Evolutionary conservation across 2,888 invertebrate genomes (phyloP).

Genomic region (Hyposoter didymator): DNA sequence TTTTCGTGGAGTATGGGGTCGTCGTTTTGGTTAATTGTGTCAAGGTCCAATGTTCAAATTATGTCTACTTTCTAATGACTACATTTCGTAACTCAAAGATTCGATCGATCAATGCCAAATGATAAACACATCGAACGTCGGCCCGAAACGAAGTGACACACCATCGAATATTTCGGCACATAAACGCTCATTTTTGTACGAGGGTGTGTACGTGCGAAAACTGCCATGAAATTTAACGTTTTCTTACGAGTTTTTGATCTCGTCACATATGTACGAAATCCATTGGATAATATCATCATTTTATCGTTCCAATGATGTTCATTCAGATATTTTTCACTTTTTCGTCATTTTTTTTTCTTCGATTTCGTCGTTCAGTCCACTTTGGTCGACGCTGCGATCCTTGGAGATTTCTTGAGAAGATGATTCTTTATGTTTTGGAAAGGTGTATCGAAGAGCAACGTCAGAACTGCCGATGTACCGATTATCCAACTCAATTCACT

Average conservation of each 20-base stretch:
- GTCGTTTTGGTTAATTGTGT: neutral
- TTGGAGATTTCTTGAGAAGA: conserved; percentile 80
- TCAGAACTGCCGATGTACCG: conserved; percentile 86
- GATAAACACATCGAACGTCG: neutral
- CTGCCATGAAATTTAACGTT: neutral
- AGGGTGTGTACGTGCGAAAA: conserved; percentile 72
- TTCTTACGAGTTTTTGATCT: conserved; percentile 18
- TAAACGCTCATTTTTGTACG: conserved; percentile 72
- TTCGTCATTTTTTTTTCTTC: neutral
- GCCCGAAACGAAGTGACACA: neutral
- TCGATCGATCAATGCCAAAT: neutral
- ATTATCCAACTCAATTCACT: conserved; percentile 87
- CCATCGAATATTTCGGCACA: conserved; percentile 4
- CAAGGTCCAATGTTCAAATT: neutral
- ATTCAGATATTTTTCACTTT: conserved; percentile 48
- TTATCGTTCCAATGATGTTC: conserved; percentile 16
- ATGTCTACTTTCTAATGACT: conserved; percentile 6
- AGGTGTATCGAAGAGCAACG: conserved; percentile 88
- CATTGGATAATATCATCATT: conserved; percentile 8
- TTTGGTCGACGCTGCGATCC: conserved; percentile 62
- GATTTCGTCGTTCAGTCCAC: conserved; percentile 64
- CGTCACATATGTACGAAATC: conserved; percentile 66
- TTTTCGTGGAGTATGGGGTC: neutral
- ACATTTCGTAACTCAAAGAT: neutral
- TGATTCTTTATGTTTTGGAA: conserved; percentile 89